Conservation (phyloP, 1,140 invertebrate species). For the Ceratina calcarata region DNA sequence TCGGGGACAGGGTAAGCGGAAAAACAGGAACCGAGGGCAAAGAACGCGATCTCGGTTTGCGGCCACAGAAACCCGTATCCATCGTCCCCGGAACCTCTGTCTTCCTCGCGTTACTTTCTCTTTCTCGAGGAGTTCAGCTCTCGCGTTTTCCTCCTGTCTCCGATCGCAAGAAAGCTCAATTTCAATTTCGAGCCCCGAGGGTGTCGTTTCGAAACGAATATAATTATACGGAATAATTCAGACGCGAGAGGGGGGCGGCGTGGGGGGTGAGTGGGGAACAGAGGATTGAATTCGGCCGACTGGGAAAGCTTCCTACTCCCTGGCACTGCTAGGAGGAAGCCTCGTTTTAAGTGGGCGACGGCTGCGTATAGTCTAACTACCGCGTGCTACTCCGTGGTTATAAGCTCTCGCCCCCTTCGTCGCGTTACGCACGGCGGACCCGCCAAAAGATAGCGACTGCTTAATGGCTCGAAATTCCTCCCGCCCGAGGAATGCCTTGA, state of each 20-base stretch:
- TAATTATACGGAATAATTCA: slow-evolving; percentile 81
- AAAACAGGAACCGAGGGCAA: slow-evolving; percentile 63
- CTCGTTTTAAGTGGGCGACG: slow-evolving; percentile 47
- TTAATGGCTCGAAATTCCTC: slow-evolving; percentile 78
- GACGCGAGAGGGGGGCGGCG: slow-evolving; percentile 65
- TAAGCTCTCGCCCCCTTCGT: slow-evolving; percentile 46
- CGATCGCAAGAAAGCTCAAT: slow-evolving; percentile 76
- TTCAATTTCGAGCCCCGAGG: slow-evolving; percentile 80
- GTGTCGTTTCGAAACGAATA: slow-evolving; percentile 81
- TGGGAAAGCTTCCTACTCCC: slow-evolving; percentile 27
- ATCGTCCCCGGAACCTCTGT: slow-evolving; percentile 22
- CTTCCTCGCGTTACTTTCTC: not conserved
- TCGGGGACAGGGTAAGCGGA: slow-evolving; percentile 60
- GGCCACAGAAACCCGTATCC: slow-evolving; percentile 68
- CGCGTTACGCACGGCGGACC: slow-evolving; percentile 67
- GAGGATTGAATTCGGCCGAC: slow-evolving; percentile 15
- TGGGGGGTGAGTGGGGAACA: not conserved
- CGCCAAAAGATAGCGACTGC: slow-evolving; percentile 77
- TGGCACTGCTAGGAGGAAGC: slow-evolving; percentile 48
- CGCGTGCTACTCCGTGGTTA: slow-evolving; percentile 54
- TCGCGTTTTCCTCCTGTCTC: slow-evolving; percentile 21
- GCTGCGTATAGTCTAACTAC: slow-evolving; percentile 53
- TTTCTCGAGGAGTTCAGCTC: not conserved
- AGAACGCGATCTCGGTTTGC: slow-evolving; percentile 70
- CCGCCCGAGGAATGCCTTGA: slow-evolving; percentile 73